Base-by-base conservation (phyloP, 1,140 invertebrate genomes). In the Frieseomelitta varia region DNA sequence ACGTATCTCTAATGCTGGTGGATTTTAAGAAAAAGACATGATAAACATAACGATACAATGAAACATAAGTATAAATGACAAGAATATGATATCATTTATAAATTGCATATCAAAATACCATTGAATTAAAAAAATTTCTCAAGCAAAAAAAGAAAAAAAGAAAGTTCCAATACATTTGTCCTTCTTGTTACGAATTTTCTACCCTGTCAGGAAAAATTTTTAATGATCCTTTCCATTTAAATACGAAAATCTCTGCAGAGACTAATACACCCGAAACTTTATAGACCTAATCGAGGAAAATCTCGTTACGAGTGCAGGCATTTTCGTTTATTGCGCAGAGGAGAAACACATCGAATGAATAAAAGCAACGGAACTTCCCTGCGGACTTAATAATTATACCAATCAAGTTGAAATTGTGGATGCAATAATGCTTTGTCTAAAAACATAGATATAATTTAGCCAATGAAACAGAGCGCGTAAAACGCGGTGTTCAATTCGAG, bases 271-370 rank as follows among this genome's bases (percentile, higher is more conserved):
- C 17, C 19, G 58, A 77, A 77, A 63, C 24, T 47, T 19, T 27
- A 65, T n/a, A 30, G 14, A 27, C 30, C 30, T 30, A 51, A 65
- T 77, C 75, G n/a, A 21, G 58, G 58, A 65, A 65, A 65, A 77
- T 77, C 75, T 77, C 75, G n/a, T 77, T 63, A 77, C 75, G 34
- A 65, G 61, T 67, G n/a, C n/a, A 53, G 39, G n/a, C 21, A 65
- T 67, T 78, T 27, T 21, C n/a, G 76, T 78, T 67, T 78, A 65
- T 78, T 65, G 51, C 47, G 61, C 21, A 30, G n/a, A 27, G 21
- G n/a, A 53, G n/a, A 53, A 1, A 65, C 53, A 68, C 51, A 58
- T 53, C 27, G 65, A 30, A 53, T 68, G 69, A 61, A 21, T 65
- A 56, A 78, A 78, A 61, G 55, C 51, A 53, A 55, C 69, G 17